Evolutionary conservation across 2,797 vertebrate species (phyloP).

Genomic region (Poecilia wingei): DNA sequence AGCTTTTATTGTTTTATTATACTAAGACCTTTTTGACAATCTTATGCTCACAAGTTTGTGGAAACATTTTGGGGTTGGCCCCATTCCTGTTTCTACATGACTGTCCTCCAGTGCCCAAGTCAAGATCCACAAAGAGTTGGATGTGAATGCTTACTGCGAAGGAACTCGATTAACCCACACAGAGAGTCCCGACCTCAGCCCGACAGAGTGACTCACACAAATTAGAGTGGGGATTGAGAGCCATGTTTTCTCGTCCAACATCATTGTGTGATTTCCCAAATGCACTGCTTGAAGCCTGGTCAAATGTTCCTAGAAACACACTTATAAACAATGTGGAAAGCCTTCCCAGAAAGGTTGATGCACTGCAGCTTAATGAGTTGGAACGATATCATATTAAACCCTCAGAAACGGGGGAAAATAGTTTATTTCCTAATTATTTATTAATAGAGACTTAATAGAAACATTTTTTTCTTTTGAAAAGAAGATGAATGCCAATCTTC

Average conservation of each 20-base stretch:
- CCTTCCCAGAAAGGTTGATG: not conserved
- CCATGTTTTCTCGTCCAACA: not conserved
- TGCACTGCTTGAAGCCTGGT: not conserved
- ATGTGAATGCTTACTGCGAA: not conserved
- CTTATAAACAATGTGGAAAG: not conserved
- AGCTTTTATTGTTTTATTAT: not conserved
- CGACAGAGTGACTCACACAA: not conserved
- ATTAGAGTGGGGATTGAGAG: not conserved
- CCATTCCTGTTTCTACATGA: not conserved
- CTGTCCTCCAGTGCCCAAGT: not conserved
- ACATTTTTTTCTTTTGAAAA: not conserved
- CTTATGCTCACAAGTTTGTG: not conserved
- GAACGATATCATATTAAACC: not conserved
- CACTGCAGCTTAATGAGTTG: not conserved
- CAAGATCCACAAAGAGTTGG: not conserved
- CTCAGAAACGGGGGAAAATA: not conserved
- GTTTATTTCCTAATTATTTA: not conserved
- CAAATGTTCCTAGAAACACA: not conserved
- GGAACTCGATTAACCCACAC: not conserved
- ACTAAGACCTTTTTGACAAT: not conserved
- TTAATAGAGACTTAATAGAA: not conserved
- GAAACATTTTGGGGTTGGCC: not conserved
- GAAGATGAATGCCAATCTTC: not conserved
- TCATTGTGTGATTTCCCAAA: not conserved
- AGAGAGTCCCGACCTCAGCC: not conserved